phyloP scores from a whole-genome alignment of 2,113 vertebrate genomes.

The Struthio camelus region DNA sequence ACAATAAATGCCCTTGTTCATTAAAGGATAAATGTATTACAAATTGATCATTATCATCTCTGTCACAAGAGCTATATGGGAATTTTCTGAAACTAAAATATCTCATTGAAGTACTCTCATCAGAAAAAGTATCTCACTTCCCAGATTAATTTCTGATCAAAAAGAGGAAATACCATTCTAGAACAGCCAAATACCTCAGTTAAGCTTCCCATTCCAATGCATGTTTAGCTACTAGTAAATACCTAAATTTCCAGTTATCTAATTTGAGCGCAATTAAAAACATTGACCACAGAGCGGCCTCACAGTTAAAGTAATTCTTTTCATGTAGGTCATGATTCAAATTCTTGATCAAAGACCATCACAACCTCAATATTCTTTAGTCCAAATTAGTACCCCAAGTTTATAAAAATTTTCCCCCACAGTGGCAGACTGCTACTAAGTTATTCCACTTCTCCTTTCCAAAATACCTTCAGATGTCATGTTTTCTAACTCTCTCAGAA shows the following conservation, averaged over 20 bases:
- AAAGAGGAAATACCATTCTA: not conserved
- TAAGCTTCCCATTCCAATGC: not conserved
- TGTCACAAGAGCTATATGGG: not conserved
- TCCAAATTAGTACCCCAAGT: not conserved
- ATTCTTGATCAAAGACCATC: not conserved
- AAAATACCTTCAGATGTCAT: not conserved
- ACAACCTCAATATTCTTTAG: not conserved
- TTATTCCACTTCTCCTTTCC: not conserved
- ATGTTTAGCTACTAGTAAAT: not conserved
- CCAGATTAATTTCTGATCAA: not conserved
- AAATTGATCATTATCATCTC: not conserved
- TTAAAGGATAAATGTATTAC: slow-evolving; percentile 10
- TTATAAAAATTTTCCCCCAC: not conserved
- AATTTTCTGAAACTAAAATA: not conserved
- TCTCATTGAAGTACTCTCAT: not conserved
- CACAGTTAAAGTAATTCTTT: not conserved
- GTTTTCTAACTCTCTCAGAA: not conserved
- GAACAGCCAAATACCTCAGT: not conserved
- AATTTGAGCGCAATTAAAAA: not conserved
- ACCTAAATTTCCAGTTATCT: not conserved
- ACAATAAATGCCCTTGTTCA: slow-evolving; percentile 6
- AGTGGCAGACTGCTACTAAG: not conserved
- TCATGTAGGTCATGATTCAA: not conserved
- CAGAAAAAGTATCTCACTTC: not conserved
- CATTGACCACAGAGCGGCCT: not conserved